A percentile compares a stretch with the other conserved stretches of the same genome.
These are phyloP conservation scores for Bombus sibiricus DNA, from an alignment of 1,140 invertebrate species.

Conservation along the genomic window DNA sequence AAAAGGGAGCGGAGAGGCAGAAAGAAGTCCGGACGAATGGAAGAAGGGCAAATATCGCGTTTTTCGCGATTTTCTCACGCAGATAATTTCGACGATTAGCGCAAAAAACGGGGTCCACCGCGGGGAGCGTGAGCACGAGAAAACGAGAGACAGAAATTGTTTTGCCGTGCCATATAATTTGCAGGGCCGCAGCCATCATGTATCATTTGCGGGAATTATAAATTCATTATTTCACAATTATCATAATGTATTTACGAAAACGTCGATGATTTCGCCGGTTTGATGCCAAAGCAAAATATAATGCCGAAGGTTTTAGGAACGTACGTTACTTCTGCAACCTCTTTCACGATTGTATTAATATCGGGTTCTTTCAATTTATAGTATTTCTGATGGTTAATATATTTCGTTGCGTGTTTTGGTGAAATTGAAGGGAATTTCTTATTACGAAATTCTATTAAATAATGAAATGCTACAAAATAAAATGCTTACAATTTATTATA, in stretches of 20 bases:
- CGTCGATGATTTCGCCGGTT: constrained; percentile 64
- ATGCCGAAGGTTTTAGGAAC: no score
- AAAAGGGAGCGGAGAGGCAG: constrained; percentile 6
- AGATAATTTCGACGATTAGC: constrained; percentile 74
- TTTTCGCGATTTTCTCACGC: constrained; percentile 77
- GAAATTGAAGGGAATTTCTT: no score
- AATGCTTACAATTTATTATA: no score
- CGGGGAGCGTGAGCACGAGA: constrained; percentile 56
- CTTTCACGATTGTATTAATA: no score
- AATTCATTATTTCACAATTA: constrained; percentile 82
- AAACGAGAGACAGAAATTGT: constrained; percentile 75
- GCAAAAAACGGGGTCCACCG: constrained; percentile 64
- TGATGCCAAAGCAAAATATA: no score
- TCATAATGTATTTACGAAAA: constrained; percentile 79
- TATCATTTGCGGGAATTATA: constrained; percentile 81
- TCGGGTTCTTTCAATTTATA: no score
- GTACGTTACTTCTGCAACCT: no score
- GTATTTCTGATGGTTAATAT: no score
- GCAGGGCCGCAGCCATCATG: constrained; percentile 74
- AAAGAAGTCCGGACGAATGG: constrained; percentile 7
- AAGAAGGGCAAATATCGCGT: constrained; percentile 52
- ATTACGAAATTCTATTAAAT: no score
- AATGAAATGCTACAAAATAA: no score
- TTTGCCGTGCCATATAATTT: constrained; percentile 79
- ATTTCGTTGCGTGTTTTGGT: no score